Conservation (phyloP, 1,140 invertebrate genomes). For the Papilio xuthus region DNA sequence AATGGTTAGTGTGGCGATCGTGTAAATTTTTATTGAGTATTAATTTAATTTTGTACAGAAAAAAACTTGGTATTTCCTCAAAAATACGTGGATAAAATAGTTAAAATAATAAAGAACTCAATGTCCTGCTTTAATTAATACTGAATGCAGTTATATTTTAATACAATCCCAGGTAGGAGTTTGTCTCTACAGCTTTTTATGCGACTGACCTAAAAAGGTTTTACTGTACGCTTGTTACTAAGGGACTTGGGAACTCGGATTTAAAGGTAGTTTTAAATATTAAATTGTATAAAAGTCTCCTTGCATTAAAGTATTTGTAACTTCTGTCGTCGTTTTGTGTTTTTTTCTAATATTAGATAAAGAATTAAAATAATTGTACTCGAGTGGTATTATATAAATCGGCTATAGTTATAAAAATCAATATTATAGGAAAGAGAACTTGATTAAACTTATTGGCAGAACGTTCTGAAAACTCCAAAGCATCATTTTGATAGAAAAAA, state of each 20-base stretch:
- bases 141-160: conserved; percentile 4
- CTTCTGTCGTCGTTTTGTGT: not conserved
- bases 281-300: not conserved
- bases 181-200: not conserved
- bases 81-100: not conserved
- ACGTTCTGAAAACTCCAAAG: no score
- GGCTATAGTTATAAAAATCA: no score
- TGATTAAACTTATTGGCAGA: no score
- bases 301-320: no score
- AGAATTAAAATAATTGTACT: not conserved
- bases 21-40: no score
- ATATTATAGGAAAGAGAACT: no score
- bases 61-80: no score
- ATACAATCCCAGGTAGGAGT: not conserved
- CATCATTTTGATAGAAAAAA: no score
- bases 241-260: not conserved
- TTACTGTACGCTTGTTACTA: not conserved
- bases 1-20: no score
- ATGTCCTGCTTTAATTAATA: not conserved
- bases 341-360: not conserved
- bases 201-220: conserved; percentile 11
- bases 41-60: no score
- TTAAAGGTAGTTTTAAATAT: not conserved
- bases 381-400: no score
- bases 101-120: not conserved